phyloP scores from a whole-genome alignment of 2,797 vertebrate species.

The Propithecus perrieri region DNA sequence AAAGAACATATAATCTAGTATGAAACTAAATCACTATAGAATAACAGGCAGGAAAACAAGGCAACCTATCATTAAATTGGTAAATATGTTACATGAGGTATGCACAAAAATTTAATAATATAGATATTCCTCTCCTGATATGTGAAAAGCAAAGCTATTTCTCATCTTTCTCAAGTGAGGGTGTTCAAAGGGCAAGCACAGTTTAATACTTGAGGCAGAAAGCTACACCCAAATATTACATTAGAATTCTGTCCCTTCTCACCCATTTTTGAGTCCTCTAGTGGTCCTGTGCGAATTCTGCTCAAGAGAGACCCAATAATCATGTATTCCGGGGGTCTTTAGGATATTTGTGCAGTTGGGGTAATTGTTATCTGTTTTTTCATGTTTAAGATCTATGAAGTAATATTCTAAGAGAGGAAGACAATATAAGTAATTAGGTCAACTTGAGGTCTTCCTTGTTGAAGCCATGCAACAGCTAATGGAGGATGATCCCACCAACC shows the following conservation, averaged over 20 bases:
- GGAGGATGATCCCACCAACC: not conserved
- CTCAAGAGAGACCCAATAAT: not conserved
- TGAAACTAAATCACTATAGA: not conserved
- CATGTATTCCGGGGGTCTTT: not conserved
- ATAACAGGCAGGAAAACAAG: not conserved
- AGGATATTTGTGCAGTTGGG: not conserved
- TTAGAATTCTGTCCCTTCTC: not conserved
- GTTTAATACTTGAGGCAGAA: not conserved
- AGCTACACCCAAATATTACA: not conserved
- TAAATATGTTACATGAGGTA: not conserved
- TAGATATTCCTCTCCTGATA: not conserved
- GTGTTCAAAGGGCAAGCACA: not conserved
- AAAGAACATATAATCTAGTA: not conserved
- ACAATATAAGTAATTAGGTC: slow-evolving; percentile 21
- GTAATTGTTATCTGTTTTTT: not conserved
- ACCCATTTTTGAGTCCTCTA: not conserved
- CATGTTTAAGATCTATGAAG: not conserved
- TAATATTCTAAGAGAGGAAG: not conserved
- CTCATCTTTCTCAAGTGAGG: not conserved
- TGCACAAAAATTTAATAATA: not conserved
- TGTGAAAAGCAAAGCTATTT: not conserved
- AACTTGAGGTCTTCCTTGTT: not conserved
- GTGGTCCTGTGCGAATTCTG: not conserved
- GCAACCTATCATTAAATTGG: not conserved
- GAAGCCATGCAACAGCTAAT: not conserved